Base-by-base conservation (phyloP, 2,113 vertebrate species). In the Dolichotis patagonum region DNA sequence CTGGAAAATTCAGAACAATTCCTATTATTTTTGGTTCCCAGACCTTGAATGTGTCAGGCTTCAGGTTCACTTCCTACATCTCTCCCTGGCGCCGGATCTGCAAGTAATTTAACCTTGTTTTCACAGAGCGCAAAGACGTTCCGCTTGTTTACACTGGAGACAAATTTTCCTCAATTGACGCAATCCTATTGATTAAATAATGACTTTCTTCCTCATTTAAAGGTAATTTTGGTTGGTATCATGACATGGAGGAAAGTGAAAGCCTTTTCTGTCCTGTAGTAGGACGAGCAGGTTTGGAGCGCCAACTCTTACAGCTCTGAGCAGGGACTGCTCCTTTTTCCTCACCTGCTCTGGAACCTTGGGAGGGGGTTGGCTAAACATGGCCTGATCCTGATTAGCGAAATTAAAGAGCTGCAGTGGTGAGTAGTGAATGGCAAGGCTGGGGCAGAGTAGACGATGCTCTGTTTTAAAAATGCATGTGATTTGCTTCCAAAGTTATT, bases 131-230 rank as follows among this genome's bases (percentile, higher is more conserved):
- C 97, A 98, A 98, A 98, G 98, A 98, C 97, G 96, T 98, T 98
- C 98, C 93, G 93, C 98, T 99, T 99, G 98, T 99, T 99, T 99
- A 99, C 97, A 98, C 98, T 99, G 96, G 98, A 99, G 98, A 99
- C 98, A 99, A 98, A 99, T 99, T 99, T 98, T 98, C 98, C 98
- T 98, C 98, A 99, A 99, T 98, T 99, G 99, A 99, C 81, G 98
- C 99, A 99, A 99, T 99, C 99, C 98, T 98, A 99, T 99, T 99
- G 99, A 99, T 99, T 99, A 99, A 99, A 99, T 99, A 99, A 99
- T 99, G 98, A 98, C 97, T 98, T 98, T 98, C 99, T 99, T 99
- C 99, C 99, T 99, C 98, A 98, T 98, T 98, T 99, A 98, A 96
- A 98, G 98, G 98, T 99, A 99, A 99, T 99, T 99, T 98, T 2